Percentiles rank a stretch among this genome's conserved stretches.
Conservation (phyloP, 2,113 vertebrate genomes). For the Mustelus asterias region DNA sequence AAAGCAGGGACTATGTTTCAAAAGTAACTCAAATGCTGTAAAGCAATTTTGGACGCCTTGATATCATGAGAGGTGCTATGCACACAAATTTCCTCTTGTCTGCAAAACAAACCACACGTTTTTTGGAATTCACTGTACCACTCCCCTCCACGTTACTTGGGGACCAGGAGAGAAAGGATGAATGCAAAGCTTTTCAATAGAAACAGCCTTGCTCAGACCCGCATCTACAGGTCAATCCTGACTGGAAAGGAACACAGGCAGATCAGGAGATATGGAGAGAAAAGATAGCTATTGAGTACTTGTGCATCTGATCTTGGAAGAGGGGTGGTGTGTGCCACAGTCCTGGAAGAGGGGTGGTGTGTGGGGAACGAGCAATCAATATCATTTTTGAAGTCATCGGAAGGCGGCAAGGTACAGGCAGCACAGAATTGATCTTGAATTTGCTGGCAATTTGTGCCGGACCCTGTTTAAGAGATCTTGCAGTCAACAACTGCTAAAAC, state of each 20-base stretch:
- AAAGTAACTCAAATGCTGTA: neutral
- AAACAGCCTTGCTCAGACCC: neutral
- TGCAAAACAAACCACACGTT: neutral
- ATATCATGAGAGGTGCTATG: neutral
- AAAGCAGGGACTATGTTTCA: neutral
- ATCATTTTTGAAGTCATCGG: neutral
- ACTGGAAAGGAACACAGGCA: neutral
- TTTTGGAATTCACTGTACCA: neutral
- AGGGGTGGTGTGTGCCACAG: neutral
- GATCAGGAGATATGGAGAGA: neutral
- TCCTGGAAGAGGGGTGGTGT: neutral
- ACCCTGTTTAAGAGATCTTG: neutral
- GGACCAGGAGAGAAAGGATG: neutral
- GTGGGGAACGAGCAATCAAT: neutral
- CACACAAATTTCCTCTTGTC: neutral
- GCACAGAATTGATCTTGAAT: neutral
- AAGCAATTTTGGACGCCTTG: neutral
- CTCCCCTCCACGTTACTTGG: neutral
- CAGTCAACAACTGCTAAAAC: neutral
- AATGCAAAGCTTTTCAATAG: neutral
- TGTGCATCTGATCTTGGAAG: too few relatives aligned
- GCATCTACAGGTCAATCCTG: neutral
- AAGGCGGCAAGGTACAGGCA: neutral
- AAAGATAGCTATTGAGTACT: neutral
- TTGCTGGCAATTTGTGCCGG: neutral